Evolutionary conservation across 2,888 invertebrate species (phyloP).

Genomic region (Chaitophorus viminalis): DNA sequence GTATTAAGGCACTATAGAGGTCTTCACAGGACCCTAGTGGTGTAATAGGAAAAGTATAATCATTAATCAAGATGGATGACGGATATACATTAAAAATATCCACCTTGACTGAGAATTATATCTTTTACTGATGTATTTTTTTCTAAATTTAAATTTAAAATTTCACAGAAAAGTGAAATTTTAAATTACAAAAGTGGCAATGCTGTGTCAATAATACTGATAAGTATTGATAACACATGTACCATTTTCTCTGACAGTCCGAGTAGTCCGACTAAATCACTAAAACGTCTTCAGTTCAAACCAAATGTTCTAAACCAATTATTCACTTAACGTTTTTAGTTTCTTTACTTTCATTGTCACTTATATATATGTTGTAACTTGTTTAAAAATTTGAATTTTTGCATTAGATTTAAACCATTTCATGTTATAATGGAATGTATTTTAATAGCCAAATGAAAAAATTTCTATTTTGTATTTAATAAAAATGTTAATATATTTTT

Average conservation of each 20-base stretch:
- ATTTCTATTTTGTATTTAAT: not conserved
- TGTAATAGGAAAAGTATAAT: too few species aligned
- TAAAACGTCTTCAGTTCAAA: too few species aligned
- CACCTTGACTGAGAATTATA: too few species aligned
- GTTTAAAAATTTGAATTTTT: not conserved
- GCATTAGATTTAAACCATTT: not conserved
- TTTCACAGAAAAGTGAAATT: not conserved
- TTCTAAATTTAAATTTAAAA: too few species aligned
- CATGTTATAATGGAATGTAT: not conserved
- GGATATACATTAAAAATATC: too few species aligned
- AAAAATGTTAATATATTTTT: conserved; percentile 29
- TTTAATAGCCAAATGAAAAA: not conserved
- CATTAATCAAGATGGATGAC: too few species aligned
- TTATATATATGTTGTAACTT: not conserved
- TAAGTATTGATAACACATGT: conserved; percentile 45
- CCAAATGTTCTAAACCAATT: not conserved
- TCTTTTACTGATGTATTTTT: too few species aligned
- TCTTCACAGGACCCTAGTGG: too few species aligned
- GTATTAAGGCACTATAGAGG: too few species aligned
- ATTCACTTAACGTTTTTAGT: too few species aligned
- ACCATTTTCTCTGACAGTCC: not conserved
- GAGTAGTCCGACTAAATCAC: too few species aligned
- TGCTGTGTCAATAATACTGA: conserved; percentile 8
- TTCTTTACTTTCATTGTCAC: not conserved
- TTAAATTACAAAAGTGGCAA: conserved; percentile 9